phyloP scores from a whole-genome alignment of 2,888 invertebrate genomes.

The Caenorhabditis angaria region DNA sequence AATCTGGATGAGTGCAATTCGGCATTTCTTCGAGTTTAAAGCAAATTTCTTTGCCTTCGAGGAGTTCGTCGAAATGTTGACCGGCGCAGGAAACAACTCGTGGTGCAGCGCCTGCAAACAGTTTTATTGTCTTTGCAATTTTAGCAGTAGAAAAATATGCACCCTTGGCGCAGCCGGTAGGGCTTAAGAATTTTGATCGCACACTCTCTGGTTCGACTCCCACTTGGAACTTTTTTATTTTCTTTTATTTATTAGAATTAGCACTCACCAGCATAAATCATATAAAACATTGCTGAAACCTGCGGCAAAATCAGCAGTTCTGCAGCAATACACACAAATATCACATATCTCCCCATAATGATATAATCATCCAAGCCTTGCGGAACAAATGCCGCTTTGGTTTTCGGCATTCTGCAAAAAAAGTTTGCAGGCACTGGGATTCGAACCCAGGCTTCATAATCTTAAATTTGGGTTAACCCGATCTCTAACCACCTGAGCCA shows the following conservation, averaged over 20 bases:
- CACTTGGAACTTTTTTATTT: background rate
- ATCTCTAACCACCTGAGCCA: no score
- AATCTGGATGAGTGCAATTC: conserved; percentile 39
- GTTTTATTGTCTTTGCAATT: background rate
- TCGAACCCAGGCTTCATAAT: no score
- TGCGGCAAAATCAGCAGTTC: conserved; percentile 50
- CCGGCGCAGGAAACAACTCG: conserved; percentile 33
- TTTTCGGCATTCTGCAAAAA: background rate
- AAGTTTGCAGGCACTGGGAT: no score
- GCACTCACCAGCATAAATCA: conserved; percentile 58
- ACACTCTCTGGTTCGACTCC: no score
- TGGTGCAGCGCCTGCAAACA: conserved; percentile 42
- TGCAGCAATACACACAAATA: conserved; percentile 45
- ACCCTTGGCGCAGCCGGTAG: no score
- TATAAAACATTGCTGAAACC: conserved; percentile 56
- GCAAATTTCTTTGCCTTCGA: conserved; percentile 45
- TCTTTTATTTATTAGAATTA: background rate
- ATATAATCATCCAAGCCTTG: conserved; percentile 51
- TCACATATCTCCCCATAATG: conserved; percentile 47
- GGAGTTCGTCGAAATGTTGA: conserved; percentile 11
- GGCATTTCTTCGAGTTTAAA: conserved; percentile 18
- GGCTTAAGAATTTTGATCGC: no score
- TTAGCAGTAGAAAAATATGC: no score
- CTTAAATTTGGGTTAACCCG: background rate
- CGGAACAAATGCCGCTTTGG: background rate